phyloP scores from a whole-genome alignment of 2,113 vertebrate genomes.

The Peromyscus polionotus region DNA sequence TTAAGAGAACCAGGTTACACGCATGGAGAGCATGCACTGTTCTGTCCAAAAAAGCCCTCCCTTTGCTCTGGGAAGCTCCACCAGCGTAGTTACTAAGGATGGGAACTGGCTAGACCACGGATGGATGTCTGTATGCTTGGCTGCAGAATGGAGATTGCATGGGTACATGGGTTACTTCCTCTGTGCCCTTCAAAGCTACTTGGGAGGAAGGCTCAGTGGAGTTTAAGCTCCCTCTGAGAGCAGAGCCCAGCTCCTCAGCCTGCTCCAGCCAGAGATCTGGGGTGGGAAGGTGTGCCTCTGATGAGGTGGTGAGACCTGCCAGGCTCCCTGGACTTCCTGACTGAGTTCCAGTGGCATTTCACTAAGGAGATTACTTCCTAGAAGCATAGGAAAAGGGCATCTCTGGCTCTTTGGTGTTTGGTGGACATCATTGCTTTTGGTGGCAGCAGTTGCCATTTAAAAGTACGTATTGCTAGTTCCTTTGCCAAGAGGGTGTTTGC shows the following conservation, averaged over 20 bases:
- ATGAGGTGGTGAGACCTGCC: background rate
- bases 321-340: background rate
- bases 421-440: background rate
- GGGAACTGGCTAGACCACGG: background rate
- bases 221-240: background rate
- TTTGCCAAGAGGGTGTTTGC: background rate
- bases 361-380: background rate
- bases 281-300: background rate
- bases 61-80: background rate
- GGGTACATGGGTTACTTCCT: background rate
- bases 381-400: background rate
- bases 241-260: background rate
- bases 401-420: background rate
- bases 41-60: constrained; percentile 10
- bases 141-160: constrained; percentile 42
- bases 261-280: background rate
- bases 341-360: background rate
- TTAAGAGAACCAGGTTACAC: background rate
- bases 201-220: background rate
- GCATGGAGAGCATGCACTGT: background rate
- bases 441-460: background rate
- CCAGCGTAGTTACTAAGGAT: constrained; percentile 16
- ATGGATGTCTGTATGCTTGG: background rate
- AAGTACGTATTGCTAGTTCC: background rate
- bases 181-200: background rate